Conservation (phyloP, 2,888 invertebrate species). For the Diploptera punctata region DNA sequence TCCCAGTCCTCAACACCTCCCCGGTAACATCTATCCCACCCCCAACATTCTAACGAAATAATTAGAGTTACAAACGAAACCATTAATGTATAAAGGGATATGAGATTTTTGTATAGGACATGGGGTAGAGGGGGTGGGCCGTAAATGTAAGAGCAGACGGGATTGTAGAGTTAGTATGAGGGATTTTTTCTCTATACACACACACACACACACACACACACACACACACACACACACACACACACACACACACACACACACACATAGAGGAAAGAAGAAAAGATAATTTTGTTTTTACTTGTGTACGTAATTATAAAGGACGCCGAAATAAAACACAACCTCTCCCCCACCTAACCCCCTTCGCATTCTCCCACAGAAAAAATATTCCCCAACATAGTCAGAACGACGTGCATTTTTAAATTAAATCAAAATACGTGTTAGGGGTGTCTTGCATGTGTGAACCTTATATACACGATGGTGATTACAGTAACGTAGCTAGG, state of each 20-base stretch:
- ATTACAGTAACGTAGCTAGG: not conserved
- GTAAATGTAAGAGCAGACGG: constrained; percentile 19
- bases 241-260: not conserved
- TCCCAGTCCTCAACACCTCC: constrained; percentile 1
- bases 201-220: not conserved
- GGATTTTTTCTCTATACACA: not conserved
- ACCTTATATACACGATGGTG: constrained; percentile 29
- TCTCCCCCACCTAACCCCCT: constrained; percentile 14
- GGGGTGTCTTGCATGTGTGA: constrained; percentile 30
- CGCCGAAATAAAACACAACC: constrained; percentile 23
- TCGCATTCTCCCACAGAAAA: not conserved
- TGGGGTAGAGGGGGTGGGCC: too few species aligned
- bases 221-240: not conserved
- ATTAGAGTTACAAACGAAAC: constrained; percentile 31
- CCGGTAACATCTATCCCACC: not conserved
- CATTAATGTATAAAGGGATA: constrained; percentile 31
- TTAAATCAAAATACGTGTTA: constrained; percentile 29
- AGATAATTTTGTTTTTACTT: constrained; percentile 31
- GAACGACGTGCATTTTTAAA: constrained; percentile 29
- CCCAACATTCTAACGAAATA: constrained; percentile 26
- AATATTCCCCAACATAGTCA: not conserved
- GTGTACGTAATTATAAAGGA: constrained; percentile 29
- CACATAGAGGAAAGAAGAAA: constrained; percentile 26
- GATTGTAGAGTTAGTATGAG: not conserved
- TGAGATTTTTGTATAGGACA: constrained; percentile 30